Conservation (phyloP, 2,113 vertebrate genomes). For the Prionailurus viverrinus region DNA sequence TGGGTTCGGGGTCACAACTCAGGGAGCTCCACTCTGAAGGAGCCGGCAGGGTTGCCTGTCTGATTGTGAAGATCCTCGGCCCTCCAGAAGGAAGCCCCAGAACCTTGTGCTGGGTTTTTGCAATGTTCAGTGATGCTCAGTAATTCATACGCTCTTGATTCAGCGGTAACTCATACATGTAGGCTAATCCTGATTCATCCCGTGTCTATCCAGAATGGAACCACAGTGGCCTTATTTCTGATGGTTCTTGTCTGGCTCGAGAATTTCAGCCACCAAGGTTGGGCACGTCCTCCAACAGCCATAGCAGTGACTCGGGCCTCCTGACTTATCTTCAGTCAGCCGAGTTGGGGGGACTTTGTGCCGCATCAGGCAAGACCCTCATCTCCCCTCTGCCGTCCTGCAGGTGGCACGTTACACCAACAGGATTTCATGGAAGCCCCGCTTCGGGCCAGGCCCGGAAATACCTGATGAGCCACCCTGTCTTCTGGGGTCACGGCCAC, state of each 20-base stretch:
- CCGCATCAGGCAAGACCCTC: too few species aligned
- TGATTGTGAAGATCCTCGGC: not conserved
- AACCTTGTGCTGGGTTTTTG: not conserved
- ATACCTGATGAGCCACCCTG: not conserved
- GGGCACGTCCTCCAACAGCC: not conserved
- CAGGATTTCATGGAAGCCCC: not conserved
- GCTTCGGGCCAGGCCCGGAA: not conserved
- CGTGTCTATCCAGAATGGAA: not conserved
- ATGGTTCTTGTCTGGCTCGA: not conserved
- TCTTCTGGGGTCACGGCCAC: not conserved
- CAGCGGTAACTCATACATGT: not conserved
- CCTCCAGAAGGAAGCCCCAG: not conserved
- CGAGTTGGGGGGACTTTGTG: not conserved
- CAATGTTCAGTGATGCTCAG: too few species aligned
- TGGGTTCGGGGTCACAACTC: not conserved
- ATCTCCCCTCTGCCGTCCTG: not conserved
- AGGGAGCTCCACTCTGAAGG: not conserved
- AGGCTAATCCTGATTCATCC: not conserved
- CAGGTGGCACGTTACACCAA: not conserved
- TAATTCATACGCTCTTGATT: not conserved
- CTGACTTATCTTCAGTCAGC: not conserved
- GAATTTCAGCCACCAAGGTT: not conserved
- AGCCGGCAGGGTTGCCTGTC: not conserved
- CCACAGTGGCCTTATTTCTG: not conserved
- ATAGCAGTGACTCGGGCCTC: not conserved